A percentile compares a stretch with the other conserved stretches of the same genome.
Conservation (phyloP, 2,797 vertebrate genomes). For the Sarcophilus harrisii region DNA sequence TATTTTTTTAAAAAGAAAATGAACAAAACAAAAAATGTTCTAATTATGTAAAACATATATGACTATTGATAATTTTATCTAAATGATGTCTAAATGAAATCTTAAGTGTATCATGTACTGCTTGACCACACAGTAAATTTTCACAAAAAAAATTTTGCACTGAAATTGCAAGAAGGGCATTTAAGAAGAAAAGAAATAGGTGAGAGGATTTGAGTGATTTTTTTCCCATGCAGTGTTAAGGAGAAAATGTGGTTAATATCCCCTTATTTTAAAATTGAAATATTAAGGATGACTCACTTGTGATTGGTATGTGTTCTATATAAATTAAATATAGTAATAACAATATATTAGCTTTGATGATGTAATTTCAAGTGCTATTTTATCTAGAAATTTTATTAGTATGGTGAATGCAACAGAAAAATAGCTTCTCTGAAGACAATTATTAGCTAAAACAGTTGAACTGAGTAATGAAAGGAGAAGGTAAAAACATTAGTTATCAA, state of each 20-base stretch:
- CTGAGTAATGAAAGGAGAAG: background rate
- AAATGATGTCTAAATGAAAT: too few species aligned
- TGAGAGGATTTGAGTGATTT: too few species aligned
- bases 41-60: too few species aligned
- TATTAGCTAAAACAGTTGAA: background rate
- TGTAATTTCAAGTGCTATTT: background rate
- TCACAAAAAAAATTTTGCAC: too few species aligned
- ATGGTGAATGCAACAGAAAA: background rate
- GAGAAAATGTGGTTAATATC: background rate
- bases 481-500: background rate
- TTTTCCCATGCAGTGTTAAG: background rate
- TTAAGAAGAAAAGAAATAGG: too few species aligned
- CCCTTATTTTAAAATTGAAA: background rate
- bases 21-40: too few species aligned
- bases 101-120: too few species aligned
- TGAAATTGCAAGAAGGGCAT: too few species aligned
- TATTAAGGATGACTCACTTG: background rate
- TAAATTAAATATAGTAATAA: background rate
- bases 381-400: background rate
- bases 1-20: too few species aligned
- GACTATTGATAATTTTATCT: too few species aligned
- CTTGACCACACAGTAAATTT: too few species aligned
- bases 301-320: background rate
- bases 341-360: background rate
- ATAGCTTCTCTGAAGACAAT: background rate